Conservation (phyloP, 2,113 vertebrate species). For the Scortum barcoo region DNA sequence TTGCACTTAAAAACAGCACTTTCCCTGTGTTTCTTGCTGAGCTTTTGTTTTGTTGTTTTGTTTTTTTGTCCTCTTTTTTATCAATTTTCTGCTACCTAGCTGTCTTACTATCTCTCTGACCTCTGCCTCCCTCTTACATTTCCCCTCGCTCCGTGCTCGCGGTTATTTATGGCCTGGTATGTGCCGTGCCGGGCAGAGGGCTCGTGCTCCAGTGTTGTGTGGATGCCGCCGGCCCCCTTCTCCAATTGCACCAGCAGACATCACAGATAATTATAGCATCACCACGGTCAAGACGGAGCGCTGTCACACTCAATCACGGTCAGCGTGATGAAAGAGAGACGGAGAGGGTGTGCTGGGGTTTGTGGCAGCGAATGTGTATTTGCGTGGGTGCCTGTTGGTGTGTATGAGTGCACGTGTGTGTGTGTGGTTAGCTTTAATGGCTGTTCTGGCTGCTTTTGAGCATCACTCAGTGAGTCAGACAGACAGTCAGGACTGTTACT, state of each 20-base stretch:
- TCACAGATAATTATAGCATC: conserved; percentile 84
- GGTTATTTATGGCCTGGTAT: conserved; percentile 82
- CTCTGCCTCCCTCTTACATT: conserved; percentile 20
- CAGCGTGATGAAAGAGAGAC: conserved; percentile 60
- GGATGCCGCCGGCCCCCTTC: conserved; percentile 61
- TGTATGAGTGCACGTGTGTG: conserved; percentile 9
- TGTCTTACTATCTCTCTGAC: conserved; percentile 25
- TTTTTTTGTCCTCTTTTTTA: background rate
- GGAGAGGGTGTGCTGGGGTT: background rate
- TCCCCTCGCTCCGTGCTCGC: conserved; percentile 31
- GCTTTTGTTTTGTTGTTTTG: background rate
- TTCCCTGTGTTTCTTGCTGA: background rate
- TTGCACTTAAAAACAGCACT: background rate
- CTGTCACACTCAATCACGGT: conserved; percentile 76
- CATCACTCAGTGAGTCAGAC: conserved; percentile 33
- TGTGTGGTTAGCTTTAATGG: conserved; percentile 29
- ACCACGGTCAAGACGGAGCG: conserved; percentile 63
- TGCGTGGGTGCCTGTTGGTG: conserved; percentile 10
- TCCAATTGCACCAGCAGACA: conserved; percentile 81
- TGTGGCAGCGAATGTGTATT: background rate
- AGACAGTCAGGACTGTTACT: conserved; percentile 37
- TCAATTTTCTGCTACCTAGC: background rate
- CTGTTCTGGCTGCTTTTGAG: conserved; percentile 50
- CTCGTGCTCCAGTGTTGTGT: conserved; percentile 75
- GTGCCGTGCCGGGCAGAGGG: conserved; percentile 63